Evolutionary conservation across 2,797 vertebrate species (phyloP), one percentile per base, ranked within the genome.

Genomic region (Odontamblyopus lacepedii): DNA sequence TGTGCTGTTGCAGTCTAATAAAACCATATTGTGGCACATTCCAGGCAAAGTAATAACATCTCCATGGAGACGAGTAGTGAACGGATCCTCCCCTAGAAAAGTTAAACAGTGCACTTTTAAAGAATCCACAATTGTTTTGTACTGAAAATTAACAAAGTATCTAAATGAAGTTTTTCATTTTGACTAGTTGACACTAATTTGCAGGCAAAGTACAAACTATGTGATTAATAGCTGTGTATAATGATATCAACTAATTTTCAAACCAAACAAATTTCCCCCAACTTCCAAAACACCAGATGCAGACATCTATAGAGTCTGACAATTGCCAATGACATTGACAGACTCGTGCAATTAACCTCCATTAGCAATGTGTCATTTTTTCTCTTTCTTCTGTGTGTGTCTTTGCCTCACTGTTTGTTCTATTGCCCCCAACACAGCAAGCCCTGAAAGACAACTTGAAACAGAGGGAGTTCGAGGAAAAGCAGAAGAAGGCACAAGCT

Each of bases 381-480:
- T 80, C 27, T 50, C 16, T 61, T 74, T 65, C 15, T 61, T 32
- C 30, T 30, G 26, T 65, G 19, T 71, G 41, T 73, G 19, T 69
- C 69, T 61, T 60, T 73, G 1, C 60, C 48, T 78, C 30, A 32
- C 38, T 68, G 7, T 78, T 56, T 62, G 62, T 61, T 53, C 30
- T 44, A 61, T 51, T 72, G 71, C 78, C 32, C 79, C 86, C 68
- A 73, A 27, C 65, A 77, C 87, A 99, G 97, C 96, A 97, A 97
- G 97, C 96, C 57, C 79, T 95, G 77, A 98, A 96, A 89, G 97
- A 99, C 84, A 99, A 98, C 83, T 74, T 88, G 57, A 95, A 85
- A 90, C 94, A 79, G 85, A 93, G 92, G 69, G 98, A 99, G 92
- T 90, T 91, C 1, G 96, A 96, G 82, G 98, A 99, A 92, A 99